These are phyloP conservation scores for Micronycteris hirsuta DNA, from an alignment of 2,113 vertebrate species.

Conservation along the genomic window DNA sequence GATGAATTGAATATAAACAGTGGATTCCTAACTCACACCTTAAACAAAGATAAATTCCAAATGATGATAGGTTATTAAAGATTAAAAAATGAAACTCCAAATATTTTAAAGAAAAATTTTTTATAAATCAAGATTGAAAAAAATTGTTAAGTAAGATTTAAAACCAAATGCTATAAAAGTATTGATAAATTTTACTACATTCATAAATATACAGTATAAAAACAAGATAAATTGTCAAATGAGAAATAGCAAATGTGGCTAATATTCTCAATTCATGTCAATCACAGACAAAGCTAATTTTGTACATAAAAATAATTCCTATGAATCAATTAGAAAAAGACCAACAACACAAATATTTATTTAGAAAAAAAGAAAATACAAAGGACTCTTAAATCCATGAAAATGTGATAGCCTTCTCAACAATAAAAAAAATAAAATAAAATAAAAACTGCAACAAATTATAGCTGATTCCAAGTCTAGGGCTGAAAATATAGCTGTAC, in stretches of 20 bases:
- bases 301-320: not conserved
- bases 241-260: not conserved
- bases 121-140: not conserved
- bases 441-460: not conserved
- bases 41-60: slow-evolving; percentile 31
- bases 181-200: not conserved
- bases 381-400: not conserved
- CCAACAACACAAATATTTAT: not conserved
- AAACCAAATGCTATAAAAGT: not conserved
- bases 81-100: not conserved
- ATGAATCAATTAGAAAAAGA: not conserved
- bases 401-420: not conserved
- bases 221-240: not conserved
- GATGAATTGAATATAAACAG: not conserved
- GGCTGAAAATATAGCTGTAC: not conserved
- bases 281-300: not conserved
- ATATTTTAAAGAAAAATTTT: slow-evolving; percentile 11
- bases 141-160: not conserved
- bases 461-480: not conserved
- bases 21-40: not conserved
- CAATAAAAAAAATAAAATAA: not conserved
- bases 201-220: not conserved
- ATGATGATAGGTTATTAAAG: not conserved
- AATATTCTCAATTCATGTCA: not conserved
- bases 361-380: not conserved